Conservation (phyloP, 2,113 vertebrate species). For the Ictidomys tridecemlineatus region DNA sequence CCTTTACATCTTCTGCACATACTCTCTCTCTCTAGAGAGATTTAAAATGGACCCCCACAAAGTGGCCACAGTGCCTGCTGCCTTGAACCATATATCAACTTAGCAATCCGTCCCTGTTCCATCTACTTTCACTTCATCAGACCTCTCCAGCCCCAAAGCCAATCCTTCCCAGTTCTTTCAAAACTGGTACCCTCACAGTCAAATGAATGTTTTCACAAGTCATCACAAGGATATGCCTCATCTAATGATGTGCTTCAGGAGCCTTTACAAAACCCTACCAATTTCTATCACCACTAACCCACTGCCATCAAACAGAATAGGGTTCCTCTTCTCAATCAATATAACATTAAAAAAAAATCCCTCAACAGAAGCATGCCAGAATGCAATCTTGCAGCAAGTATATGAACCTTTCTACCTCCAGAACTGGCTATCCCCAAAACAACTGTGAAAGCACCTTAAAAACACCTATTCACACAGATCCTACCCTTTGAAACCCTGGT, state of each 20-base stretch:
- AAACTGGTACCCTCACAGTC: not conserved
- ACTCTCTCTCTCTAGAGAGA: not conserved
- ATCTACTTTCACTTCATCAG: conserved; percentile 42
- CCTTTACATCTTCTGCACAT: conserved; percentile 37
- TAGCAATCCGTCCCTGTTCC: not conserved
- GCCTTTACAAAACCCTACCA: not conserved
- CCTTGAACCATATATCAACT: conserved; percentile 14
- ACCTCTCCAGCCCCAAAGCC: not conserved
- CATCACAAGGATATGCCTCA: not conserved
- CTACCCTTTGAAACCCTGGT: not conserved
- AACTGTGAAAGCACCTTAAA: not conserved
- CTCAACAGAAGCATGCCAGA: not conserved
- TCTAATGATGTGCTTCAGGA: not conserved
- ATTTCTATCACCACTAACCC: not conserved
- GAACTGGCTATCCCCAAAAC: not conserved
- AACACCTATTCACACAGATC: not conserved
- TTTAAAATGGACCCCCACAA: not conserved
- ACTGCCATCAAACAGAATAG: not conserved
- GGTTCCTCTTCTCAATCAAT: conserved; percentile 13
- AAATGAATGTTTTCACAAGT: not conserved
- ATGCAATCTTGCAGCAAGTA: not conserved
- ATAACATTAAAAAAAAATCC: not conserved
- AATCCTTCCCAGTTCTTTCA: conserved; percentile 4
- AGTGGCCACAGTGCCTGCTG: not conserved
- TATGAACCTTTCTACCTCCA: not conserved